Evolutionary conservation across 2,888 invertebrate species (phyloP).

Genomic region (Dryobota labecula): DNA sequence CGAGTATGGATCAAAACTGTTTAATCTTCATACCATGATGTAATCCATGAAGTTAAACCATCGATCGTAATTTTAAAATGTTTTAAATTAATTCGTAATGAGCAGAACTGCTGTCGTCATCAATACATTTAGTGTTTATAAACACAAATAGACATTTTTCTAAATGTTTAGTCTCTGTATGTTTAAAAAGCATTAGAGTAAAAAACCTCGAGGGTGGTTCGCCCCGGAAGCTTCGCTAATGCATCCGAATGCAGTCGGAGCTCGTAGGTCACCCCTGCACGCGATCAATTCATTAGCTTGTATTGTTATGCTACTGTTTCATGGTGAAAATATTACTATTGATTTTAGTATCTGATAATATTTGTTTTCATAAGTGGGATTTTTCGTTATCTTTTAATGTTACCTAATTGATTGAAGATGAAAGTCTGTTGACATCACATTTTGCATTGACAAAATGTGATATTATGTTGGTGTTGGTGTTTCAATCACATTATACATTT

Average conservation of each 20-base stretch:
- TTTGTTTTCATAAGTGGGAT: constrained; percentile 18
- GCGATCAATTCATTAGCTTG: constrained; percentile 88
- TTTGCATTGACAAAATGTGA: neutral
- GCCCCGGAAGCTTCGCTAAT: constrained; percentile 88
- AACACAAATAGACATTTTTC: neutral
- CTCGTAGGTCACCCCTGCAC: constrained; percentile 75
- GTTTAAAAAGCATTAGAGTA: constrained; percentile 62
- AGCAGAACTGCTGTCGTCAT: neutral
- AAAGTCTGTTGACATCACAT: neutral
- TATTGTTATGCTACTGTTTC: constrained; percentile 77
- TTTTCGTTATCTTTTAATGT: neutral
- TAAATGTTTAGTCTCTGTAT: neutral
- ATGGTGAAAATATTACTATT: constrained; percentile 60
- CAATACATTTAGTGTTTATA: neutral
- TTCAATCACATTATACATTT: too few species aligned
- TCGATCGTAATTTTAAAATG: neutral
- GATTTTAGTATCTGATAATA: constrained; percentile 50
- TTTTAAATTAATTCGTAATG: neutral
- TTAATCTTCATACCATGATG: neutral
- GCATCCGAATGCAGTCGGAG: constrained; percentile 88
- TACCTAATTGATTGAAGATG: neutral
- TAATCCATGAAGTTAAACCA: neutral
- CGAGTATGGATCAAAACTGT: neutral
- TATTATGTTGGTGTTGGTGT: neutral
- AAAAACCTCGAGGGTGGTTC: constrained; percentile 67